Base-by-base conservation (phyloP, 2,113 vertebrate species). In the Clarias magur region DNA sequence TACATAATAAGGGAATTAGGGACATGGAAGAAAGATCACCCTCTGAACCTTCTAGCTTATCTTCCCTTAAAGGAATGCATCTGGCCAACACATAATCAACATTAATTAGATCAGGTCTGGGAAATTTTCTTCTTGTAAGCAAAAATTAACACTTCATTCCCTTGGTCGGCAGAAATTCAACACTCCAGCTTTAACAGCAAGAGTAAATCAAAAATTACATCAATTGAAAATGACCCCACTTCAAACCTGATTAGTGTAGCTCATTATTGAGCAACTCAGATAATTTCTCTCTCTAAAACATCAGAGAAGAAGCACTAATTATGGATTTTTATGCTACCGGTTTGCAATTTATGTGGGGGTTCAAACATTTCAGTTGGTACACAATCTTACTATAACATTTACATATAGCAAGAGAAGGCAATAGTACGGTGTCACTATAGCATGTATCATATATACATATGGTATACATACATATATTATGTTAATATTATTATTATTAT, bases 131-230 rank as follows among this genome's bases (percentile, higher is more conserved):
- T 95, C 93, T 95, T 95, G 94, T 96, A 95, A 96, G 95, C 94
- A 94, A 94, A 96, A 96, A 95, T 96, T 93, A 96, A 95, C 95
- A 95, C 95, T 94, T 95, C 92, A 94, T 95, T 96, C 90, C 93
- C 94, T 95, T 93, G 91, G 95, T 96, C 94, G 86, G 94, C 95
- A 96, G 95, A 95, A 95, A 96, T 95, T 94, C 91, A 94, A 95
- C 93, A 85, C 89, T 63, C 48, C 30, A 42, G 90, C 92, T 92
- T 92, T 94, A 90, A 82, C 90, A 91, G 89, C 90, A 90, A 92
- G 90, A 93, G 92, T 91, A 91, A 90, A 86, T 85, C 83, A 90
- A 91, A 95, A 95, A 70, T 93, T 73, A 4, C 91, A 94, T 96
- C 94, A 93, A 79, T 75, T 89, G 87, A 89, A 91, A 92, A 92